A percentile compares a stretch with the other conserved stretches of the same genome.
phyloP scores from a whole-genome alignment of 2,888 invertebrate species.

The Blera fallax region DNA sequence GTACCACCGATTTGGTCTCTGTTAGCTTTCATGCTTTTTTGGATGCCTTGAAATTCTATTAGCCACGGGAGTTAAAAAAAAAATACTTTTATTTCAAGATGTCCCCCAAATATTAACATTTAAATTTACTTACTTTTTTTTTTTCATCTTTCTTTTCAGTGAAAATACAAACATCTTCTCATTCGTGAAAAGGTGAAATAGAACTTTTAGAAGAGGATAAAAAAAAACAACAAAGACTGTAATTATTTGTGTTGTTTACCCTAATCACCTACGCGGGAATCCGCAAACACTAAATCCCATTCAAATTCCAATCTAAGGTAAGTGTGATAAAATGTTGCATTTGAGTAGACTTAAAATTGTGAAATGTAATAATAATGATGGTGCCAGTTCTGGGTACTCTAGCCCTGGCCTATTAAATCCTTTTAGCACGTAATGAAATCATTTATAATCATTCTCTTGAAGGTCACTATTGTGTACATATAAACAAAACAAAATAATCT shows the following conservation, averaged over 20 bases:
- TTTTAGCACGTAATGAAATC: background rate
- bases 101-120: background rate
- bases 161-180: conserved; percentile 49
- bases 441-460: background rate
- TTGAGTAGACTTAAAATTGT: background rate
- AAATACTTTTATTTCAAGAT: background rate
- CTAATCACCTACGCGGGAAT: conserved; percentile 44
- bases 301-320: conserved; percentile 58
- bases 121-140: conserved; percentile 7
- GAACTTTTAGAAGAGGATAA: conserved; percentile 19
- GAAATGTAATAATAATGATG: background rate
- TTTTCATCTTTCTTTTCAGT: conserved; percentile 50
- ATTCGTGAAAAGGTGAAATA: conserved; percentile 65
- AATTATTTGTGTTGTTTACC: conserved; percentile 47
- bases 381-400: background rate
- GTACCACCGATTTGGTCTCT: conserved; percentile 8
- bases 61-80: conserved; percentile 44
- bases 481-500: conserved; percentile 28
- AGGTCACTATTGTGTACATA: conserved; percentile 45
- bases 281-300: conserved; percentile 60
- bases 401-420: conserved; percentile 5
- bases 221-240: conserved; percentile 13
- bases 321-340: conserved; percentile 12
- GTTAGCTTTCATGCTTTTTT: conserved; percentile 8
- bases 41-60: too few species aligned